phyloP scores from a whole-genome alignment of 53 echinoderm and acorn worm species.

The Holothuria leucospilota region DNA sequence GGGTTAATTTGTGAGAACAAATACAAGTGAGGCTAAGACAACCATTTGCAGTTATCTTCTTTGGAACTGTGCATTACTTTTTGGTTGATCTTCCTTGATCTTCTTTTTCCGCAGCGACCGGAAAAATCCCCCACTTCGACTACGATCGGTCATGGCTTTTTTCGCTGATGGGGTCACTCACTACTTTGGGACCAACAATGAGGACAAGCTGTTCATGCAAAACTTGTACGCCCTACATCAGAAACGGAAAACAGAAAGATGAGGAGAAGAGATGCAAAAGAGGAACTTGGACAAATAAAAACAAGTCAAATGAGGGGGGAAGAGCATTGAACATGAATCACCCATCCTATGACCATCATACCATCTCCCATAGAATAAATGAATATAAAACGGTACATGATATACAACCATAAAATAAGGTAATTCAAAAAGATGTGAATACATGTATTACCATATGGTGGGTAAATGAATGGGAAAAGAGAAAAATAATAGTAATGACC shows the following conservation, averaged over 20 bases:
- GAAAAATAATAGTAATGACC: too few species aligned
- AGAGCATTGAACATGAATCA: too few species aligned
- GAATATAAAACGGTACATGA: too few species aligned
- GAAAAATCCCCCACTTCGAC: constrained; percentile 33
- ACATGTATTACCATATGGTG: too few species aligned
- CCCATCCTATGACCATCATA: too few species aligned
- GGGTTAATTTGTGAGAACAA: too few species aligned
- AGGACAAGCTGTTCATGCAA: constrained; percentile 42
- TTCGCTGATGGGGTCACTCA: constrained; percentile 6
- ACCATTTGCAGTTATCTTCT: too few species aligned
- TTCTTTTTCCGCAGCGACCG: constrained; percentile 38
- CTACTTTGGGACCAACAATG: constrained; percentile 31
- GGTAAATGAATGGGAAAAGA: too few species aligned
- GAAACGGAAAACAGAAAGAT: constrained; percentile 30
- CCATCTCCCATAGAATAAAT: too few species aligned
- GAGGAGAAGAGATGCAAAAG: constrained; percentile 16
- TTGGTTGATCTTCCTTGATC: constrained; percentile 17
- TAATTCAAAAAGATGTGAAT: too few species aligned
- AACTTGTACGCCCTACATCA: constrained; percentile 33
- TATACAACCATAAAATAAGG: too few species aligned
- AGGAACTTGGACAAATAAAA: background rate
- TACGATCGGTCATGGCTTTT: constrained; percentile 25
- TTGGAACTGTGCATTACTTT: constrained; percentile 7
- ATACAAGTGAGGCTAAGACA: too few species aligned
- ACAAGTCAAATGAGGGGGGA: background rate